Percentiles rank a stretch among this genome's conserved stretches.
Evolutionary conservation across 2,888 invertebrate genomes (phyloP).

Genomic region (Luperina testacea): DNA sequence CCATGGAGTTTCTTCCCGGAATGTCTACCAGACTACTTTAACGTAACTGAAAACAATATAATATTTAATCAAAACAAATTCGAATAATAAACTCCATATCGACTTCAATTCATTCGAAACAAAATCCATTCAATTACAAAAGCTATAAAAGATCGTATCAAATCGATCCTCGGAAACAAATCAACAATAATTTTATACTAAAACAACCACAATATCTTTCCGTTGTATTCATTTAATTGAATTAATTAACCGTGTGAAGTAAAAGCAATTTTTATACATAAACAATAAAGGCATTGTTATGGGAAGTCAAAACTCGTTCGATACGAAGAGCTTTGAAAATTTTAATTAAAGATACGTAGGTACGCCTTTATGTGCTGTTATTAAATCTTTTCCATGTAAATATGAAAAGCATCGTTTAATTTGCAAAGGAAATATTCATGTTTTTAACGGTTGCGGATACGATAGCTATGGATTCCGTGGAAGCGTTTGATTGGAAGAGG

Average conservation of each 20-base stretch:
- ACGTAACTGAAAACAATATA: conserved; percentile 18
- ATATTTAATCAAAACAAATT: conserved; percentile 49
- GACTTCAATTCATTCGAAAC: conserved; percentile 45
- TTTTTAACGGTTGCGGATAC: conserved; percentile 16
- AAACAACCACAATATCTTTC: conserved; percentile 37
- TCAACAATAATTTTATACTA: conserved; percentile 46
- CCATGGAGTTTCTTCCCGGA: no score
- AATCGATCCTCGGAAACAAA: conserved; percentile 52
- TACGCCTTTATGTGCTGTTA: conserved; percentile 67
- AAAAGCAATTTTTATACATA: conserved; percentile 72
- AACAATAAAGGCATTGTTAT: conserved; percentile 68
- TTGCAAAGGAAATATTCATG: conserved; percentile 42
- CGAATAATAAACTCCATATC: conserved; percentile 41
- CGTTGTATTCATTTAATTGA: conserved; percentile 60
- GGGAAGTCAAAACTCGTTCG: conserved; percentile 47
- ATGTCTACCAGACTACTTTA: no score
- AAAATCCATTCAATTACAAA: conserved; percentile 60
- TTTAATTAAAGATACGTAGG: conserved; percentile 79
- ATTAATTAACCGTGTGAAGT: conserved; percentile 72
- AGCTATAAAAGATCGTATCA: conserved; percentile 58
- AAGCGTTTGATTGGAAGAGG: background rate
- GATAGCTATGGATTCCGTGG: conserved; percentile 11
- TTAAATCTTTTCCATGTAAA: conserved; percentile 67
- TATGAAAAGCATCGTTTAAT: conserved; percentile 62
- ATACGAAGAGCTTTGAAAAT: conserved; percentile 72